Evolutionary conservation across 2,797 vertebrate species (phyloP).

Genomic region (Parauchenoglanis ngamensis): DNA sequence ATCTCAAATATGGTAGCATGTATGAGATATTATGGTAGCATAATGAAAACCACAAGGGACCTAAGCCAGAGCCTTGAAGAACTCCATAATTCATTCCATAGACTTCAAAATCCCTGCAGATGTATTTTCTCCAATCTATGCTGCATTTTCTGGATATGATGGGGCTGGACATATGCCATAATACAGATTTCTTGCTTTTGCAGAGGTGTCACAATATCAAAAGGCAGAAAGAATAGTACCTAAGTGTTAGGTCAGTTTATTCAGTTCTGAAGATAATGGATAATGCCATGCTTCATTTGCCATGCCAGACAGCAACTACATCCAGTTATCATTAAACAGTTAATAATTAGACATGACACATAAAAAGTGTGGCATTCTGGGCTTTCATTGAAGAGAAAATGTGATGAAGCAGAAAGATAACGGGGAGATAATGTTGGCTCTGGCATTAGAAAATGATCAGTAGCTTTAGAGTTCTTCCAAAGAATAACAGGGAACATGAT

Average conservation of each 20-base stretch:
- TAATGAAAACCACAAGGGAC: background rate
- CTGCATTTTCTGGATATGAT: background rate
- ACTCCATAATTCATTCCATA: background rate
- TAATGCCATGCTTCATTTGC: background rate
- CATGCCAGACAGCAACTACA: background rate
- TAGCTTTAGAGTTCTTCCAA: conserved; percentile 53
- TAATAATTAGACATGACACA: background rate
- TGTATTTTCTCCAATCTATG: background rate
- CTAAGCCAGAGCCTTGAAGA: background rate
- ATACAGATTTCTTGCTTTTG: background rate
- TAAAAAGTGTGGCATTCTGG: background rate
- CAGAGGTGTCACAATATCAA: background rate
- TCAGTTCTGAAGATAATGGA: background rate
- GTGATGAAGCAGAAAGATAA: conserved; percentile 8
- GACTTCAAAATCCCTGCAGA: background rate
- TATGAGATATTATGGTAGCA: background rate
- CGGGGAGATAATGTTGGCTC: conserved; percentile 22
- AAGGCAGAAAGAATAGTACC: background rate
- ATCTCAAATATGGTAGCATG: background rate
- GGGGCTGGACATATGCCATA: background rate
- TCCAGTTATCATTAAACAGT: background rate
- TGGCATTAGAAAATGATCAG: conserved; percentile 41
- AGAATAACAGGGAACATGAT: conserved; percentile 64
- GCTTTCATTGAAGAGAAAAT: background rate
- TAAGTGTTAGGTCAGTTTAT: background rate